Evolutionary conservation across 1,140 invertebrate species (phyloP).

Genomic region (Frieseomelitta varia): DNA sequence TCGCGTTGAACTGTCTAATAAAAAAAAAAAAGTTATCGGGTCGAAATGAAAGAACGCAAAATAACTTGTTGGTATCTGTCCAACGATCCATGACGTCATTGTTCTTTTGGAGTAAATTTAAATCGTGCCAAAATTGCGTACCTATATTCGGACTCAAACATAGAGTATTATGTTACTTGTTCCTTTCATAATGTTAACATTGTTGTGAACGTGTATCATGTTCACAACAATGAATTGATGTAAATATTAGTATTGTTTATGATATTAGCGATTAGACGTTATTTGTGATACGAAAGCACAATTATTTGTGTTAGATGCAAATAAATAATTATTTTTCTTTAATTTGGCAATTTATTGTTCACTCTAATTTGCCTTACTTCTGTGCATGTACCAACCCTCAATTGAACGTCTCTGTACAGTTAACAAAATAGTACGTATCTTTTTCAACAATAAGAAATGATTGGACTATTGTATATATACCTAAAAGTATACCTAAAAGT

Average conservation of each 20-base stretch:
- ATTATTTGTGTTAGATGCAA: constrained; percentile 73
- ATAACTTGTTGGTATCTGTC: constrained; percentile 44
- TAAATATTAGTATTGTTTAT: constrained; percentile 60
- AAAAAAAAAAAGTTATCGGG: constrained; percentile 28
- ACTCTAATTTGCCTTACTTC: constrained; percentile 65
- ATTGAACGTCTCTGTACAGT: constrained; percentile 45
- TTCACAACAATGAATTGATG: constrained; percentile 57
- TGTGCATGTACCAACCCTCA: constrained; percentile 51
- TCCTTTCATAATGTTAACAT: constrained; percentile 52
- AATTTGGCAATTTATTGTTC: constrained; percentile 64
- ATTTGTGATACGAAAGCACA: constrained; percentile 69
- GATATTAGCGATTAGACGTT: constrained; percentile 61
- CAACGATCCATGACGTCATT: constrained; percentile 44
- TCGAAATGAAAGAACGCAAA: constrained; percentile 32
- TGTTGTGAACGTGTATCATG: constrained; percentile 56
- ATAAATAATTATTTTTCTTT: constrained; percentile 77
- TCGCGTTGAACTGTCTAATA: constrained; percentile 38
- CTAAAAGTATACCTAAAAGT: no score
- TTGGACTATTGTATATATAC: neutral
- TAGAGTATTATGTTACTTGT: constrained; percentile 47
- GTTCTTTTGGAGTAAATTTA: constrained; percentile 37
- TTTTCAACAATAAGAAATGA: neutral
- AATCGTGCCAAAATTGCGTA: constrained; percentile 41
- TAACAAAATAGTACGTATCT: constrained; percentile 29
- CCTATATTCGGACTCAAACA: constrained; percentile 32